Evolutionary conservation across 2,888 invertebrate species (phyloP), one percentile per base, ranked within the genome.

Genomic region (Allygus modestus): DNA sequence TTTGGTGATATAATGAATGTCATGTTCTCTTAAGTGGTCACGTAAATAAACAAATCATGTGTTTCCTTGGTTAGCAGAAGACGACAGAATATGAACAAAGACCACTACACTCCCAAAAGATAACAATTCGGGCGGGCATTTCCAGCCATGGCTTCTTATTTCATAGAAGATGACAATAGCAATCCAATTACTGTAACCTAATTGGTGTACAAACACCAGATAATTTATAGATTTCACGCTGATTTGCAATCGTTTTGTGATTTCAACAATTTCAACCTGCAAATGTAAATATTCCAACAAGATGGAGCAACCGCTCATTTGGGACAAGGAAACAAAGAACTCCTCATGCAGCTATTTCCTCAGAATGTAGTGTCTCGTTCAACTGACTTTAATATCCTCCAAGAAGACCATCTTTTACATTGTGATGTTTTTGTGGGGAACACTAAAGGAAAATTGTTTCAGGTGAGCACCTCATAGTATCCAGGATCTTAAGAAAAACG

Each of bases 401-500:
- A 46, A 46, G 79, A 79, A 79, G 79, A 15, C 79, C 46, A 79
- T 54, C 79, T 79, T 28, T 23, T 51, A 54, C 23, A 51, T 17
- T 79, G 79, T 79, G 79, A 79, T 54, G 46, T 79, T 51, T 79
- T 54, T 79, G 54, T 79, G 26, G 26, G 79, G 79, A 79, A 46
- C 26, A n/a, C 28, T 79, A 51, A 79, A 79, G 31, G 51, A 79
- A 79, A 46, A n/a, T 51, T 43, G 26, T 28, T 79, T 79, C 54
- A 46, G 26, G 31, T 51, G 51, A 54, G 7, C 54, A n/a, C 41
- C 79, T 23, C 26, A 7, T 5, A 79, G 51, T 31, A 46, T 79
- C 28, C 23, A 26, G 9, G 23, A 79, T n/a, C 79, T 79, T 28
- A 69, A 69, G 33, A 4, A n/a, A 31, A 69, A 69, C 37, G 17